These are phyloP conservation scores for Telmatochromis bifrenatus DNA, from an alignment of 2,113 vertebrate species.

Conservation along the genomic window DNA sequence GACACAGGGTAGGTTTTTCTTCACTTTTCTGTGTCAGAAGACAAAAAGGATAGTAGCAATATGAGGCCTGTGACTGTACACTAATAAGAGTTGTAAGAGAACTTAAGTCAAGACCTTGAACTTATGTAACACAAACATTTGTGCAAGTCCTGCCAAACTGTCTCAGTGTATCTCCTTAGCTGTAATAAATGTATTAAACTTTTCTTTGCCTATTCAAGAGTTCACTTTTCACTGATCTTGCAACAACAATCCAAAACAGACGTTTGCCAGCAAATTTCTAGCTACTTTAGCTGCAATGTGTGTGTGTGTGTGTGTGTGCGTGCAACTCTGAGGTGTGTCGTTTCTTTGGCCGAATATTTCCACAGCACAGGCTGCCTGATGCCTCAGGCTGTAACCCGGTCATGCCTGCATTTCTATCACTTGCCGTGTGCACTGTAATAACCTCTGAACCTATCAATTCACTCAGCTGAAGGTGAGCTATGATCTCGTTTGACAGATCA, in stretches of 20 bases:
- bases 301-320: neutral
- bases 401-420: neutral
- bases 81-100: neutral
- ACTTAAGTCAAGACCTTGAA: neutral
- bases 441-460: slow-evolving; percentile 7
- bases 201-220: neutral
- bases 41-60: neutral
- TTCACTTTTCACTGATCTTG: neutral
- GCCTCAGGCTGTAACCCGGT: neutral
- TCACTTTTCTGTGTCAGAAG: neutral
- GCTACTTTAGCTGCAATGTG: neutral
- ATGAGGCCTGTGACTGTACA: neutral
- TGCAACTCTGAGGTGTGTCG: neutral
- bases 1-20: neutral
- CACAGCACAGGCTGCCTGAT: slow-evolving; percentile 20
- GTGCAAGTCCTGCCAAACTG: neutral
- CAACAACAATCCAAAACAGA: neutral
- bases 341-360: slow-evolving; percentile 31
- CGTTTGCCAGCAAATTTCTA: neutral
- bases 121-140: neutral
- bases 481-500: slow-evolving; percentile 30
- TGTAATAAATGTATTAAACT: neutral
- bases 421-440: neutral
- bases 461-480: slow-evolving; percentile 24
- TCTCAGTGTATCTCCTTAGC: neutral